Percentiles rank a stretch among this genome's conserved stretches.
phyloP scores from a whole-genome alignment of 2,888 invertebrate genomes.

The Rhingia campestris region DNA sequence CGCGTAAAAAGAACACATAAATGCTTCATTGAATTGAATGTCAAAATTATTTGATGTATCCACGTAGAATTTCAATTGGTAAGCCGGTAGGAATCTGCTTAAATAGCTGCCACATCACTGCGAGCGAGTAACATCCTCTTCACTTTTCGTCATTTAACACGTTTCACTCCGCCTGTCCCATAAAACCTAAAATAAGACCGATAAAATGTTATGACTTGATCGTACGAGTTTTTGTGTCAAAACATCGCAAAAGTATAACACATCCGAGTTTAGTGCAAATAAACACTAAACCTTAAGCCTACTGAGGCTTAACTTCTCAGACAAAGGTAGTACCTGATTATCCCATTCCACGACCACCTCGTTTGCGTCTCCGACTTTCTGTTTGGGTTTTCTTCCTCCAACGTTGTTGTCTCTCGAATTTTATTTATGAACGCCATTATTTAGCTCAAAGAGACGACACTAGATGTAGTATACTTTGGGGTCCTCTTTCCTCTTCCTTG shows the following conservation, averaged over 20 bases:
- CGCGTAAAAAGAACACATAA: no score
- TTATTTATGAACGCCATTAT: conserved; percentile 66
- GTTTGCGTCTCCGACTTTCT: no score
- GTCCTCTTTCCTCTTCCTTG: conserved; percentile 18
- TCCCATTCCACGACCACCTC: conserved; percentile 10
- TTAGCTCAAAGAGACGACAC: conserved; percentile 39
- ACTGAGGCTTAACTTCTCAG: conserved; percentile 1
- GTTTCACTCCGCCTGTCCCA: not conserved
- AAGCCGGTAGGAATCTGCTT: no score
- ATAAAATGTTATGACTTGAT: conserved; percentile 47
- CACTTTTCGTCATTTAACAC: not conserved
- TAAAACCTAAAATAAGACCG: conserved; percentile 27
- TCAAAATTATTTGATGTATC: no score
- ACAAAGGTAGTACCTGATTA: conserved; percentile 34
- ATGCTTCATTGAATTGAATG: no score
- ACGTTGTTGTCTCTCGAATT: conserved; percentile 47
- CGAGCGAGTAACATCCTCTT: not conserved
- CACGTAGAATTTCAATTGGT: no score
- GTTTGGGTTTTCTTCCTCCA: not conserved
- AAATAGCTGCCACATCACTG: not conserved
- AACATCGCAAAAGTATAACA: conserved; percentile 41
- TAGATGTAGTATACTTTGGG: conserved; percentile 30
- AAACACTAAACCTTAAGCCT: conserved; percentile 52
- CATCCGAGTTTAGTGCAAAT: conserved; percentile 39
- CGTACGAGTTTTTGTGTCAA: conserved; percentile 38